Evolutionary conservation across 2,113 vertebrate genomes (phyloP).

Genomic region (Ageneiosus marmoratus): DNA sequence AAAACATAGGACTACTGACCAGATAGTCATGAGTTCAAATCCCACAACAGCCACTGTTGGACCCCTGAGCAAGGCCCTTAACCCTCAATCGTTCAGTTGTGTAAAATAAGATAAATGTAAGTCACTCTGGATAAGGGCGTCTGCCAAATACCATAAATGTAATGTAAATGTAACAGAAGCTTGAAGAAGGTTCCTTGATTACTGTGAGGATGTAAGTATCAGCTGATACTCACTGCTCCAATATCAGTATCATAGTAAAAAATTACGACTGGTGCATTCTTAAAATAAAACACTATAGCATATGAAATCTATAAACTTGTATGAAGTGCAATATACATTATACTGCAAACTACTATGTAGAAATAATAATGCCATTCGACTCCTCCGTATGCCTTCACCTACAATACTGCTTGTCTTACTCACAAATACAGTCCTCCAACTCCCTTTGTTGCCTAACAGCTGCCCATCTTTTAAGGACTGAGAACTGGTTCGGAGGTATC

Average conservation of each 20-base stretch:
- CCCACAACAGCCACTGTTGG: no score
- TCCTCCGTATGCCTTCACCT: neutral
- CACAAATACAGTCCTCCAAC: neutral
- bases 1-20: no score
- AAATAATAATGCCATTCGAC: neutral
- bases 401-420: slow-evolving; percentile 31
- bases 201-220: neutral
- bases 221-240: neutral
- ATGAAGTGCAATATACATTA: slow-evolving; percentile 12
- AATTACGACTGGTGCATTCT: neutral
- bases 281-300: neutral
- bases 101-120: no score
- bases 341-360: neutral
- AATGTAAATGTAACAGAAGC: no score
- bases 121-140: no score
- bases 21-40: no score
- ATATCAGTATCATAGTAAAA: neutral
- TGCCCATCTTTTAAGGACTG: neutral
- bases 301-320: neutral
- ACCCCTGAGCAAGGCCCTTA: no score
- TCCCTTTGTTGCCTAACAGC: neutral
- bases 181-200: neutral
- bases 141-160: no score
- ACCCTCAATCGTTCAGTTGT: no score
- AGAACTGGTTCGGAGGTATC: neutral